phyloP scores from a whole-genome alignment of 2,888 invertebrate species.

The Polydrusus pterygomalis region DNA sequence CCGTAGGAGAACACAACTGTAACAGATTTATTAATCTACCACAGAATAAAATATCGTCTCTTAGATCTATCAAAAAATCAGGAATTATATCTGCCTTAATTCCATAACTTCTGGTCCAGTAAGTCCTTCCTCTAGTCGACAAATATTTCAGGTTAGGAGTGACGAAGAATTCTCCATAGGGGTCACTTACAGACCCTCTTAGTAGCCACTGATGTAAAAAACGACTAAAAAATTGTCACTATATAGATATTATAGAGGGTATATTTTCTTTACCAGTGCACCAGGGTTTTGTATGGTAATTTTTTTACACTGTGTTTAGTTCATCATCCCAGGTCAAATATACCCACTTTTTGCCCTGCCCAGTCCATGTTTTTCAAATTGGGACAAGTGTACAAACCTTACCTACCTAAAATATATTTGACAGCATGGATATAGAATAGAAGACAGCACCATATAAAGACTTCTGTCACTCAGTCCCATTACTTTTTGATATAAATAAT shows the following conservation, averaged over 20 bases:
- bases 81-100: conserved; percentile 76
- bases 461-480: conserved; percentile 76
- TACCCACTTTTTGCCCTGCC: too few relatives aligned
- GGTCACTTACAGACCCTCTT: conserved; percentile 87
- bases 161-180: conserved; percentile 90
- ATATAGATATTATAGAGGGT: too few relatives aligned
- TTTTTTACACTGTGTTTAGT: too few relatives aligned
- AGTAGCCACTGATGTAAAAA: conserved; percentile 90
- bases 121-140: conserved; percentile 77
- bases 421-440: conserved; percentile 69
- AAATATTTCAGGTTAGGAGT: conserved; percentile 80
- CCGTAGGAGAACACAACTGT: conserved; percentile 81
- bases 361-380: too few relatives aligned
- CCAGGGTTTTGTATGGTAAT: too few relatives aligned
- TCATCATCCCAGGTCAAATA: too few relatives aligned
- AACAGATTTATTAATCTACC: conserved; percentile 84
- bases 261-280: too few relatives aligned
- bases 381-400: conserved; percentile 6
- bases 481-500: conserved; percentile 79
- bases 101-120: conserved; percentile 81
- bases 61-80: conserved; percentile 79
- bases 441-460: conserved; percentile 75
- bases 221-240: conserved; percentile 68
- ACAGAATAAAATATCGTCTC: conserved; percentile 81
- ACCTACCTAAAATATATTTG: conserved; percentile 70